These are phyloP conservation scores for Phocides pigmalion DNA, from an alignment of 1,140 invertebrate species.

Conservation along the genomic window DNA sequence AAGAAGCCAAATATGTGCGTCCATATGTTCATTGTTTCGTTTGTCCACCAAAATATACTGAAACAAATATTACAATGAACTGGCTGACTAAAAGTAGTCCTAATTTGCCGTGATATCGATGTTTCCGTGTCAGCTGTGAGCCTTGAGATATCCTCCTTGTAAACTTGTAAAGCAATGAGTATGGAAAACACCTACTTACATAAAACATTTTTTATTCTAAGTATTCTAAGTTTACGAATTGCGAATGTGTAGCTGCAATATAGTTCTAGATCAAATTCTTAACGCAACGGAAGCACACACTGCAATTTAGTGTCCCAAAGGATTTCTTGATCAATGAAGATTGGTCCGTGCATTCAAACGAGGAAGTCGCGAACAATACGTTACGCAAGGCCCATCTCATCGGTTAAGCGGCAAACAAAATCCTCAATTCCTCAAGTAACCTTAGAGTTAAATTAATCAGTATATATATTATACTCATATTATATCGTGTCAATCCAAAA, in stretches of 20 bases:
- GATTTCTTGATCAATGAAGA: constrained; percentile 18
- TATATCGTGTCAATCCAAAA: too few species aligned
- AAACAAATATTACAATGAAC: constrained; percentile 47
- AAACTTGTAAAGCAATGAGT: too few species aligned
- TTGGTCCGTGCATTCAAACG: constrained; percentile 10
- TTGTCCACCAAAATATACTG: constrained; percentile 98
- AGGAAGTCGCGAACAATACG: constrained; percentile 22
- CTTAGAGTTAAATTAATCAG: constrained; percentile 2
- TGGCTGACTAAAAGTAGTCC: background rate
- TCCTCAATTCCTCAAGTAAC: constrained; percentile 9
- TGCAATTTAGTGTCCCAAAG: constrained; percentile 12
- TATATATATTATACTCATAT: too few species aligned
- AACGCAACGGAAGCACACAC: constrained; percentile 1
- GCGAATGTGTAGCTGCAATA: too few species aligned
- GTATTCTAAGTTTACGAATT: too few species aligned
- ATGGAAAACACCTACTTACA: too few species aligned
- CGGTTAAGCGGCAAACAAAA: constrained; percentile 12
- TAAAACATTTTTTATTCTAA: too few species aligned
- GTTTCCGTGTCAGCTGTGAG: too few species aligned
- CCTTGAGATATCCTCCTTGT: too few species aligned
- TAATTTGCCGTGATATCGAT: too few species aligned
- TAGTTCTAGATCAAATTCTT: background rate
- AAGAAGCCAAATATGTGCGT: constrained; percentile 97
- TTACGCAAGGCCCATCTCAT: constrained; percentile 22
- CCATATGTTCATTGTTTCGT: constrained; percentile 99